Conservation (phyloP, 2,113 vertebrate species). For the Aspidoscelis tigris region DNA sequence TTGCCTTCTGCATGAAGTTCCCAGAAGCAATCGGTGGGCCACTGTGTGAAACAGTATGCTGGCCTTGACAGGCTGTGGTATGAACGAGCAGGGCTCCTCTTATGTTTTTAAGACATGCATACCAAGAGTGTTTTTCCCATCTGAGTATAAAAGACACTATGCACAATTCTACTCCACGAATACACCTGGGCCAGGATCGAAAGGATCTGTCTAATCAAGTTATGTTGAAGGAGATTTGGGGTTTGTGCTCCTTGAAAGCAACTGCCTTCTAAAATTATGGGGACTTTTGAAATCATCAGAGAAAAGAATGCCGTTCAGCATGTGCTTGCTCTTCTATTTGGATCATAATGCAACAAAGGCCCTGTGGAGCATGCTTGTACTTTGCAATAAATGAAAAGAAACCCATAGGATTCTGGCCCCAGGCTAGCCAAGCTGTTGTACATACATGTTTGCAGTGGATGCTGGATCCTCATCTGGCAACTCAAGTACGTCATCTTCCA, state of each 20-base stretch:
- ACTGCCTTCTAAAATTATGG: constrained; percentile 28
- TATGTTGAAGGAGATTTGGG: background rate
- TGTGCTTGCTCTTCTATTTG: background rate
- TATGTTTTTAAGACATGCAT: background rate
- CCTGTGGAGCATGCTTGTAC: background rate
- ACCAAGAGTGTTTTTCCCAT: background rate
- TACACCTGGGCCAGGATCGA: no score
- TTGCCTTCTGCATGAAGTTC: no score
- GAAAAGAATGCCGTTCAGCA: no score
- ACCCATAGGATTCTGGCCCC: background rate
- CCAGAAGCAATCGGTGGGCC: no score
- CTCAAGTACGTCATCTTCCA: constrained; percentile 94
- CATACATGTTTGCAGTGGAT: constrained; percentile 74
- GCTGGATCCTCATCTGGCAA: constrained; percentile 89
- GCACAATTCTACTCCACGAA: background rate
- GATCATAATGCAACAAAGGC: background rate
- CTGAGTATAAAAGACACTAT: background rate
- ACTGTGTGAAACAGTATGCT: no score
- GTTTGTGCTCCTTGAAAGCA: background rate
- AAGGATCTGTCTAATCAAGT: background rate
- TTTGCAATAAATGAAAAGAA: background rate
- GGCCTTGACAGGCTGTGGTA: no score
- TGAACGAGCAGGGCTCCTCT: no score
- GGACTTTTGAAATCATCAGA: constrained; percentile 4
- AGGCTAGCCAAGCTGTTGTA: constrained; percentile 31